Evolutionary conservation across 2,888 invertebrate genomes (phyloP), one percentile per base, ranked within the genome.

Genomic region (Cheilosia urbana): DNA sequence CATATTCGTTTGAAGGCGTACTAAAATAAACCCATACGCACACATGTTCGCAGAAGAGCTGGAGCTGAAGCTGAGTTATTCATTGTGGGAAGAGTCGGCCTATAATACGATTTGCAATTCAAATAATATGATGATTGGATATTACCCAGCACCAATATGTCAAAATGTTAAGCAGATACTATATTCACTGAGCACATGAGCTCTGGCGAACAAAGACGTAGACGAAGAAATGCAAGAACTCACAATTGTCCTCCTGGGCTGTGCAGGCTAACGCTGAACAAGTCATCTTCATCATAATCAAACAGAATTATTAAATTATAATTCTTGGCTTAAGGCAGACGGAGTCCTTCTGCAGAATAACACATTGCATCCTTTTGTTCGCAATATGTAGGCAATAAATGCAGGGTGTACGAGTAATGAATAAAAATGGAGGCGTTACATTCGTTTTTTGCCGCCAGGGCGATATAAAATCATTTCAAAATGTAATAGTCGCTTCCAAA

Each of bases 81-180:
- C 76, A 77, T 51, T 77, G 76, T 80, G 80, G 84, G 84, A 84
- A 76, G 76, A 68, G 57, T 49, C 81, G 37, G 17, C 40, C 60
- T 57, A 66, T 80, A 80, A 66, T 66, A 72, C 76, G 72, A 85
- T 85, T 85, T 85, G 81, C 85, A 85, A 85, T 85, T 85, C 77
- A 85, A 81, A 81, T 85, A 85, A 81, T 85, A 85, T 77, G 81
- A 85, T 81, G 85, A 85, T 81, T 85, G 85, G 81, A 85, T 85
- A 81, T 76, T 85, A 81, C 72, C 72, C 80, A 51, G 77, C 72
- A 47, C 81, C 85, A 85, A 85, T 85, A 85, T 80, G 85, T 85
- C 85, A 85, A 81, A 81, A 81, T 62, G 66, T 66, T 85, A 85
- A 85, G 76, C 76, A 85, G 81, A 68, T 71, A 37, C 37, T 37